Conservation (phyloP, 2,888 invertebrate species). For the Psylliodes chrysocephalus region DNA sequence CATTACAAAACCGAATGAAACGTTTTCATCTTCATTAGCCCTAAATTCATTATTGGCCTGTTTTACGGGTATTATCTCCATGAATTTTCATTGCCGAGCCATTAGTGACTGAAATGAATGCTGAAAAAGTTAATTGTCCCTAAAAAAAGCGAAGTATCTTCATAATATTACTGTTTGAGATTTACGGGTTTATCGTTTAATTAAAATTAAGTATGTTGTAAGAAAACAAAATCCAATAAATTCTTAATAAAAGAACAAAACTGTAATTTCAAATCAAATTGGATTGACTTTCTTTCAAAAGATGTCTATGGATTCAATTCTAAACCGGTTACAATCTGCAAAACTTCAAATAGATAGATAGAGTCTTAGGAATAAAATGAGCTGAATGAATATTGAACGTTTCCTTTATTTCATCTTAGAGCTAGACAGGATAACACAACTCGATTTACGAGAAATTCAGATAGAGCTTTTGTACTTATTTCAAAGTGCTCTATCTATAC, state of each 20-base stretch:
- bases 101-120: slow-evolving; percentile 18
- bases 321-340: no score
- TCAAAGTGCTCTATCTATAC: not conserved
- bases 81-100: slow-evolving; percentile 21
- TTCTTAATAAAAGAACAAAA: no score
- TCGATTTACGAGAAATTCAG: not conserved
- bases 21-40: slow-evolving; percentile 17
- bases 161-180: not conserved
- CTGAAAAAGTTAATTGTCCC: slow-evolving; percentile 18
- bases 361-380: not conserved
- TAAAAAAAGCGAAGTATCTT: not conserved
- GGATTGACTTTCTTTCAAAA: no score
- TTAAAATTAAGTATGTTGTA: not conserved
- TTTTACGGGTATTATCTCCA: slow-evolving; percentile 11
- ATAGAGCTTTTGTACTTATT: not conserved
- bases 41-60: slow-evolving; percentile 18
- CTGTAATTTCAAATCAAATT: no score
- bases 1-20: slow-evolving; percentile 3
- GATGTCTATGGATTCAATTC: no score
- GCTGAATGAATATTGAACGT: not conserved
- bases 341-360: not conserved
- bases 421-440: not conserved
- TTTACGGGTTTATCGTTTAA: not conserved
- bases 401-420: not conserved
- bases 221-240: no score